Percentiles rank a stretch among this genome's conserved stretches.
phyloP scores from a whole-genome alignment of 2,888 invertebrate species.

The Pherbina coryleti region DNA sequence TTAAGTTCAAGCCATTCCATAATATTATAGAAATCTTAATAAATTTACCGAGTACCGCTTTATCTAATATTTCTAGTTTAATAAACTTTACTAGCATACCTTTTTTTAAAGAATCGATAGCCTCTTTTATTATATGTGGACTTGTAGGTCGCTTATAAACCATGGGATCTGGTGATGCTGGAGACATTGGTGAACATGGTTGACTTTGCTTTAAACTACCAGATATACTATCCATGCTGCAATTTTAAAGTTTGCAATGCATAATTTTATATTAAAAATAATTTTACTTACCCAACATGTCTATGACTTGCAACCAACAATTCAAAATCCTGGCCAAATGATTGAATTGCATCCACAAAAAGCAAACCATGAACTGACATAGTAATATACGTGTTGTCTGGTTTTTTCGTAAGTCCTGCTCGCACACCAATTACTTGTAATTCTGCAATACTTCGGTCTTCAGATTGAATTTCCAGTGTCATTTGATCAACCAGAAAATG shows the following conservation, averaged over 20 bases:
- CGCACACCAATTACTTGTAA: slow-evolving; percentile 91
- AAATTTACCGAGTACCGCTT: too few species aligned
- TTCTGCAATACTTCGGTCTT: slow-evolving; percentile 91
- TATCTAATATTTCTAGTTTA: neutral
- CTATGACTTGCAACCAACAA: slow-evolving; percentile 94
- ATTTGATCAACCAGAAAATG: slow-evolving; percentile 91
- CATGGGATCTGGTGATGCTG: slow-evolving; percentile 78
- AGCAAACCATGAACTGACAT: slow-evolving; percentile 93
- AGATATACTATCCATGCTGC: slow-evolving; percentile 91
- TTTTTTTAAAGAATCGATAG: slow-evolving; percentile 71
- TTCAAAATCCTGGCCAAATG: slow-evolving; percentile 95
- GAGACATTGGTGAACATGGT: slow-evolving; percentile 89
- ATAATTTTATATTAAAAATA: slow-evolving; percentile 46
- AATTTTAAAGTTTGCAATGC: too few species aligned
- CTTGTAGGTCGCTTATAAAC: slow-evolving; percentile 70
- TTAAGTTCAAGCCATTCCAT: too few species aligned
- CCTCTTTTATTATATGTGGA: slow-evolving; percentile 73
- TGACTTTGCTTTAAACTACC: slow-evolving; percentile 93
- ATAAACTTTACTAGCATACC: slow-evolving; percentile 55
- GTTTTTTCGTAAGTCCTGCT: slow-evolving; percentile 80
- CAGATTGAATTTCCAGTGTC: slow-evolving; percentile 87
- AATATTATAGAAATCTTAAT: too few species aligned
- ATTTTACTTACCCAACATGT: slow-evolving; percentile 81
- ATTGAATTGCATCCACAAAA: slow-evolving; percentile 94
- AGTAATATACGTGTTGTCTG: slow-evolving; percentile 81